Evolutionary conservation across 2,888 invertebrate genomes (phyloP), one percentile per base, ranked within the genome.

Genomic region (Limnephilus lunatus): DNA sequence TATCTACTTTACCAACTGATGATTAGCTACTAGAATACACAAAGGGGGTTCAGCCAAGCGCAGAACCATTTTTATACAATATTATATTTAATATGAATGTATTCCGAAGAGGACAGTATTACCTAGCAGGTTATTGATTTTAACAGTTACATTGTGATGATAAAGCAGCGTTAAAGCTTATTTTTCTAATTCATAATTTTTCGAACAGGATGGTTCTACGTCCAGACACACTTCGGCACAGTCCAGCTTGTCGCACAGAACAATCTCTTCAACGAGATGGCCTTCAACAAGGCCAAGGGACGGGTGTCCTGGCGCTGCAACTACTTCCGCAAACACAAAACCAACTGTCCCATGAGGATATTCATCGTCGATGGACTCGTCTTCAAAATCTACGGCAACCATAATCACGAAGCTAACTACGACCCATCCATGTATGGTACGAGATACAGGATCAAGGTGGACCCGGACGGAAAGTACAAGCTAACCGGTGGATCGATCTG

Each of bases 281-380:
- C 86, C 25, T 53, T 83, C 91, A 92, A 90, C 89, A 44, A 83
- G 80, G 68, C 68, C 31, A 90, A 53, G 19, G 25, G 85, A 19
- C 4, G 89, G 19, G 88, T 92, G n/a, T 90, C 92, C 68, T 92
- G 92, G 92, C 90, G 92, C 30, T 92, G 92, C n/a, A 80, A 81
- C 82, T 85, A 85, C 89, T 92, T 92, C 89, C n/a, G 90, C 9
- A 92, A 92, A 81, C 83, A 88, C 48, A 90, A 88, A 14, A 90
- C 92, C 48, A 35, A 39, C 88, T 92, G 92, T 85, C 87, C 86
- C 80, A 68, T 92, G 92, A 87, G 90, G 44, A 90, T 92, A 9
- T 92, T 86, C 48, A 89, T 92, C 81, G 90, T 87, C 31, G 85
- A 92, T 35, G 91, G 92, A 31, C 39, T 31, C 25, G 88, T 92